phyloP scores from a whole-genome alignment of 2,888 invertebrate species.

The Diadromus collaris region DNA sequence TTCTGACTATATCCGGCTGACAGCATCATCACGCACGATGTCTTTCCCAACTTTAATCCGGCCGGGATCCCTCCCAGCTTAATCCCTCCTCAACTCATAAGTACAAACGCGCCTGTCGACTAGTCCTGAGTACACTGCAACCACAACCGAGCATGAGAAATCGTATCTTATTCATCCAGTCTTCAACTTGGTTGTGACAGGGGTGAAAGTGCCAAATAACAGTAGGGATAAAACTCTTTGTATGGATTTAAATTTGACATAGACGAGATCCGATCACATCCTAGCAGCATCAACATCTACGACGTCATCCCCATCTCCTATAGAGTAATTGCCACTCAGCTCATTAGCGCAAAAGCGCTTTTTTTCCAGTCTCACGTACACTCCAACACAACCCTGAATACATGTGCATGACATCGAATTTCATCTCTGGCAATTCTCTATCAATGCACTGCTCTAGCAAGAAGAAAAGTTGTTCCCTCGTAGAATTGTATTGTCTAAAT shows the following conservation, averaged over 20 bases:
- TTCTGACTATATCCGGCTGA: neutral
- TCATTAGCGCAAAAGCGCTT: neutral
- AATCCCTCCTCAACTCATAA: neutral
- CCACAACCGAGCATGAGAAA: neutral
- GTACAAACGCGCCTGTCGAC: neutral
- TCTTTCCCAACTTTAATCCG: neutral
- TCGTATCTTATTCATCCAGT: neutral
- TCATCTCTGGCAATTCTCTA: too few relatives aligned
- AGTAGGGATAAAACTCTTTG: too few relatives aligned
- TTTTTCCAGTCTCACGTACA: neutral
- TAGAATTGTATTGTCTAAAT: too few relatives aligned
- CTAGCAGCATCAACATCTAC: too few relatives aligned
- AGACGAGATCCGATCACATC: too few relatives aligned
- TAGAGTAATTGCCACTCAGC: neutral
- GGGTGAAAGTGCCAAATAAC: too few relatives aligned
- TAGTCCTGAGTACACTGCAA: neutral
- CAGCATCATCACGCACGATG: neutral
- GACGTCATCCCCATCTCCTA: too few relatives aligned
- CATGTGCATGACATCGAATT: too few relatives aligned
- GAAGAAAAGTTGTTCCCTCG: too few relatives aligned
- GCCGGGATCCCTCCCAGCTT: neutral
- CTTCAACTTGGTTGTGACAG: too few relatives aligned
- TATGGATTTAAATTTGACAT: too few relatives aligned
- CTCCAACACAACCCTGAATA: neutral
- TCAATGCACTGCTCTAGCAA: too few relatives aligned